Percentiles rank a stretch among this genome's conserved stretches.
phyloP scores from a whole-genome alignment of 1,140 invertebrate genomes.

The Platyura marginata region DNA sequence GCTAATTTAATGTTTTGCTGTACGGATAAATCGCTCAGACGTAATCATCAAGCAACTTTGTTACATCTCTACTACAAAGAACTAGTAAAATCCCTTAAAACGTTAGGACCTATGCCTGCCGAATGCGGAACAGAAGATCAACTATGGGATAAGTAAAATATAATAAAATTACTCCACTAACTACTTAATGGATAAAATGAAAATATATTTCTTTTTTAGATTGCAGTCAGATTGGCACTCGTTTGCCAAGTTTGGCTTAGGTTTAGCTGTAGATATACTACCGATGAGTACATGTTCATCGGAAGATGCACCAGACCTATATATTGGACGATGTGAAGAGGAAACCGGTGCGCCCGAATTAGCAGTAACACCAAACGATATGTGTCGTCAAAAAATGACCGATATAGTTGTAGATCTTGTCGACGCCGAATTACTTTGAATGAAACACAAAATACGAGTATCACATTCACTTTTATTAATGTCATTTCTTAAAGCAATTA shows the following conservation, averaged over 20 bases:
- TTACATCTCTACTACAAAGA: conserved; percentile 31
- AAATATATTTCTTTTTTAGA: conserved; percentile 22
- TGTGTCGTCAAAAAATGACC: conserved; percentile 35
- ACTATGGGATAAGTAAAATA: conserved; percentile 32
- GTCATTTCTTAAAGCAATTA: no score
- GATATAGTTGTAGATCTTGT: conserved; percentile 38
- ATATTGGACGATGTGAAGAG: conserved; percentile 18
- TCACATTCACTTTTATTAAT: no score
- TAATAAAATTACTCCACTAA: no score
- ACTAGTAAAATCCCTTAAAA: conserved; percentile 26
- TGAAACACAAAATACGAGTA: no score
- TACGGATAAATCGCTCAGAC: conserved; percentile 35
- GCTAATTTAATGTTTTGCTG: conserved; percentile 46
- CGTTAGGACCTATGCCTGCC: conserved; percentile 24
- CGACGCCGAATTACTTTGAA: conserved; percentile 25
- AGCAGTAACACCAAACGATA: conserved; percentile 27
- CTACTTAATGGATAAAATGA: no score
- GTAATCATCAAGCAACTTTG: conserved; percentile 32
- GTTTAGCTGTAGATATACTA: conserved; percentile 46
- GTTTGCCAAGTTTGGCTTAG: conserved; percentile 43
- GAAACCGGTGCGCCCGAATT: conserved; percentile 15
- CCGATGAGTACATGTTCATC: conserved; percentile 51
- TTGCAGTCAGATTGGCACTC: conserved; percentile 41
- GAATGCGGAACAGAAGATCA: conserved; percentile 26
- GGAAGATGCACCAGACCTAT: conserved; percentile 47